A percentile compares a stretch with the other conserved stretches of the same genome.
Conservation (phyloP, 2,797 vertebrate species). For the Tiaroga cobitis region DNA sequence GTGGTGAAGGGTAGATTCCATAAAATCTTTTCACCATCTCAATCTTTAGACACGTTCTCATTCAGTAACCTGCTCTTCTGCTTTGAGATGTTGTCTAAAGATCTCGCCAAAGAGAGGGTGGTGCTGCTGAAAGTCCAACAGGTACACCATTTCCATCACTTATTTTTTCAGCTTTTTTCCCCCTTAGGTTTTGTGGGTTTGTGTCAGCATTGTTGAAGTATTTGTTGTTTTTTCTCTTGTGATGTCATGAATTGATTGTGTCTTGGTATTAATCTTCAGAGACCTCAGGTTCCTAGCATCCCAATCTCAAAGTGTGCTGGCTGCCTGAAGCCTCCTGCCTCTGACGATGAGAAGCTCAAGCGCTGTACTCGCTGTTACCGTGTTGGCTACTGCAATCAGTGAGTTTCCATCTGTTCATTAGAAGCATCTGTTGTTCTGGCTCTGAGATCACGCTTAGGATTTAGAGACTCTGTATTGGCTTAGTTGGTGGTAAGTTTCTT, state of each 20-base stretch:
- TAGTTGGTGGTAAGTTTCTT: not conserved
- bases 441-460: not conserved
- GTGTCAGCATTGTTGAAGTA: not conserved
- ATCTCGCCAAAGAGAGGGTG: slow-evolving; percentile 92
- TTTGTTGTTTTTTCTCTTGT: not conserved
- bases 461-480: not conserved
- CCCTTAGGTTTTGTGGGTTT: not conserved
- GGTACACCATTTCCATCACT: slow-evolving; percentile 70
- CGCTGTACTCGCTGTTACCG: slow-evolving; percentile 97
- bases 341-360: slow-evolving; percentile 93
- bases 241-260: not conserved
- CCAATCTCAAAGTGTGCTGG: slow-evolving; percentile 92
- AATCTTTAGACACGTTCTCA: slow-evolving; percentile 88
- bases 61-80: slow-evolving; percentile 90
- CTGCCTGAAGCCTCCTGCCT: slow-evolving; percentile 90
- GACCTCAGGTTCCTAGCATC: slow-evolving; percentile 91
- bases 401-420: slow-evolving; percentile 68
- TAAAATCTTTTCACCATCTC: slow-evolving; percentile 86
- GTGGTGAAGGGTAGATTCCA: slow-evolving; percentile 91
- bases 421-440: not conserved
- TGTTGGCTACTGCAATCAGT: slow-evolving; percentile 99
- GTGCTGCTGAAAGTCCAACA: slow-evolving; percentile 92
- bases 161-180: not conserved
- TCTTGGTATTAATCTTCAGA: slow-evolving; percentile 72
- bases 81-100: slow-evolving; percentile 94